These are phyloP conservation scores for Adelosebastes latens DNA, from an alignment of 2,797 vertebrate genomes.

Conservation along the genomic window DNA sequence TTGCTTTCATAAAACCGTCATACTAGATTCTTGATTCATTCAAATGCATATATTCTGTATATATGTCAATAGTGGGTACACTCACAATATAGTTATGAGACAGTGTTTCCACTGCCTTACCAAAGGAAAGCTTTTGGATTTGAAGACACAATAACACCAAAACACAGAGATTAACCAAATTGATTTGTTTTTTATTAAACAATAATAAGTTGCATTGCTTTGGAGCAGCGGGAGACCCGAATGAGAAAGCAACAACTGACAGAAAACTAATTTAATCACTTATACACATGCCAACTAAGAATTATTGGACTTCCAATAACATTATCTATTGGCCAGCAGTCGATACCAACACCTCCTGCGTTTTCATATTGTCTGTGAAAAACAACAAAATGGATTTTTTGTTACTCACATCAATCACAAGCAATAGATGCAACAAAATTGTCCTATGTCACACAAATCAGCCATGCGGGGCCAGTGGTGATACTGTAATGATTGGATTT, in stretches of 20 bases:
- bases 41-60: not conserved
- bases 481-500: conserved; percentile 38
- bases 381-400: conserved; percentile 33
- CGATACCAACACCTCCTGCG: not conserved
- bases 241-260: conserved; percentile 45
- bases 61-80: not conserved
- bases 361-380: conserved; percentile 26
- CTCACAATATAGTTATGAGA: not conserved
- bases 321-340: not conserved
- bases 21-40: conserved; percentile 8
- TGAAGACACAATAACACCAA: conserved; percentile 15
- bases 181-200: conserved; percentile 41
- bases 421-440: conserved; percentile 16
- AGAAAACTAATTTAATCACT: conserved; percentile 36
- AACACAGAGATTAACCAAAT: conserved; percentile 19
- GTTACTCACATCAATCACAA: conserved; percentile 28
- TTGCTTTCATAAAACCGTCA: conserved; percentile 31
- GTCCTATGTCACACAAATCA: conserved; percentile 21
- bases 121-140: conserved; percentile 1
- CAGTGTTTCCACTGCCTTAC: not conserved
- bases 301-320: conserved; percentile 42
- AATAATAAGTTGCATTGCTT: conserved; percentile 31
- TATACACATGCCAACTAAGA: conserved; percentile 10
- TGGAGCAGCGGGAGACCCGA: conserved; percentile 2
- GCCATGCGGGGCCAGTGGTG: not conserved